phyloP scores from a whole-genome alignment of 2,113 vertebrate genomes.

The Cyanoderma ruficeps region DNA sequence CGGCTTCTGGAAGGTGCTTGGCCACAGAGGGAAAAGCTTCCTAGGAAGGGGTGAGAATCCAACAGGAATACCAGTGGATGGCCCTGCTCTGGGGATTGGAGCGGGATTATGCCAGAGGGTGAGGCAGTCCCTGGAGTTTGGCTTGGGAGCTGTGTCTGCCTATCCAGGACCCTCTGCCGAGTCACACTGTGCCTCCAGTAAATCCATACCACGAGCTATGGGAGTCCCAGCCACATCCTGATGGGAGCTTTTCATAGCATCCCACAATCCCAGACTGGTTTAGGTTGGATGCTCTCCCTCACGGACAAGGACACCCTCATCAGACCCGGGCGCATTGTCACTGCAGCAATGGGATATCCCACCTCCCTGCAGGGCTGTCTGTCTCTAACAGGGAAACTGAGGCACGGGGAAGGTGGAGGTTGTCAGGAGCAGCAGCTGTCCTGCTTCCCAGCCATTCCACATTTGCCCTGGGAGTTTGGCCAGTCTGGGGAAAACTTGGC shows the following conservation, averaged over 20 bases:
- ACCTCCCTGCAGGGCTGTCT: background rate
- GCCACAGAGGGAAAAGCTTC: background rate
- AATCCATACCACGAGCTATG: background rate
- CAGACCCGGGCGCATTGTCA: background rate
- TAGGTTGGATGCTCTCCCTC: background rate
- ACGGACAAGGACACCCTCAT: background rate
- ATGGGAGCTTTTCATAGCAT: background rate
- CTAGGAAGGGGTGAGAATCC: background rate
- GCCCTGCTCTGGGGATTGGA: background rate
- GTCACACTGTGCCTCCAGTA: background rate
- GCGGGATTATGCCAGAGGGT: background rate
- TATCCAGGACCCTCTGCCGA: fast-evolving
- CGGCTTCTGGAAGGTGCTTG: background rate
- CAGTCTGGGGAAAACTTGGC: background rate
- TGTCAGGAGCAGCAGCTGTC: background rate
- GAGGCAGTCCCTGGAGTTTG: background rate
- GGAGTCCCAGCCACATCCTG: background rate
- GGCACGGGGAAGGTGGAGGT: background rate
- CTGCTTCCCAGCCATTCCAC: background rate
- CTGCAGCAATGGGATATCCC: background rate
- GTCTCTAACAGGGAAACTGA: background rate
- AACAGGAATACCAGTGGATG: background rate
- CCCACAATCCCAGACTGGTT: background rate
- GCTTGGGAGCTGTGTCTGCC: background rate
- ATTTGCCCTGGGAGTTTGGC: background rate